Conservation (phyloP, 2,888 invertebrate species). For the Isoperla grammatica region DNA sequence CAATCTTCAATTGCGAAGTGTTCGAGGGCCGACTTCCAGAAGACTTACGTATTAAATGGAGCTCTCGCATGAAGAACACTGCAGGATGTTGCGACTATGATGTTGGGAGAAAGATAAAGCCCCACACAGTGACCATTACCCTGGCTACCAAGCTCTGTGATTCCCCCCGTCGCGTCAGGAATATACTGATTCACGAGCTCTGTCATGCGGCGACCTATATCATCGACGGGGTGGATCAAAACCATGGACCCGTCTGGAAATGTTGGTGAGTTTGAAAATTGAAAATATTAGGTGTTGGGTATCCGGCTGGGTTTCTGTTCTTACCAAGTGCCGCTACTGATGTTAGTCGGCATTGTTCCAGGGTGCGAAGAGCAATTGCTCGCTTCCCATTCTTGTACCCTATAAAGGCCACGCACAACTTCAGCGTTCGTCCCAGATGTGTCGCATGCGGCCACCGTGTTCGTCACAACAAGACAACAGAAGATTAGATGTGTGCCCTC, state of each 20-base stretch:
- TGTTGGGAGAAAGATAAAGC: conserved; percentile 54
- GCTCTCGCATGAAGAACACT: conserved; percentile 70
- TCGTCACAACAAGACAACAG: no score
- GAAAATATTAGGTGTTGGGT: no score
- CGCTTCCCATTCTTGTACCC: no score
- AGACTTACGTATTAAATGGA: conserved; percentile 71
- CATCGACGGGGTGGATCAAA: conserved; percentile 65
- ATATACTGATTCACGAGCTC: conserved; percentile 90
- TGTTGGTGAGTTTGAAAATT: conserved; percentile 54
- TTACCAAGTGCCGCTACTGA: no score
- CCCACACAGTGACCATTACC: no score
- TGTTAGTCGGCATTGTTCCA: no score
- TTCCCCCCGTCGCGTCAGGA: conserved; percentile 72
- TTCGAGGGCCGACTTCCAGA: conserved; percentile 64
- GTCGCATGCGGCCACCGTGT: no score
- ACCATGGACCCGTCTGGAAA: conserved; percentile 82
- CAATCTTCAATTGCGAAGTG: conserved; percentile 67
- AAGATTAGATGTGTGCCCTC: no score
- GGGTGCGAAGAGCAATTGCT: no score
- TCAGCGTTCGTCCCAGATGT: no score
- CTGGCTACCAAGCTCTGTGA: conserved; percentile 73
- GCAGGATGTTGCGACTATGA: conserved; percentile 63
- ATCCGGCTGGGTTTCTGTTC: no score
- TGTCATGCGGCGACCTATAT: conserved; percentile 95
- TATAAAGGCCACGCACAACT: no score